These are phyloP conservation scores for Psilopsiagon aurifrons DNA, from an alignment of 2,113 vertebrate genomes.

Conservation along the genomic window DNA sequence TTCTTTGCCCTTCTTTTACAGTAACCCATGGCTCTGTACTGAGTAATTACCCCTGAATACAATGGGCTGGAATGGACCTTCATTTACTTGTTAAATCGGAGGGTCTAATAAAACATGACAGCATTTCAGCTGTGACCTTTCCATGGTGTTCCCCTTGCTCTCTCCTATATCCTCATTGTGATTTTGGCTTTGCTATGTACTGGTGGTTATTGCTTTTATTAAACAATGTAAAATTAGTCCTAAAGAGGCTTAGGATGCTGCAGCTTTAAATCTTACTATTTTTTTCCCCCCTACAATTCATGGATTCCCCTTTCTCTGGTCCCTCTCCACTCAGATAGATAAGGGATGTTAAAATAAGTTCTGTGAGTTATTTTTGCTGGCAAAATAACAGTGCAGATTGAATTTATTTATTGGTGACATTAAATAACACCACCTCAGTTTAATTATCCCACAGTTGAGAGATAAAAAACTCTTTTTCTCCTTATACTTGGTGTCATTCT, in stretches of 20 bases:
- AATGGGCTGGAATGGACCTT: slow-evolving; percentile 85
- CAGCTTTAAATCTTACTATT: neutral
- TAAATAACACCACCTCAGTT: neutral
- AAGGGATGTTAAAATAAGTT: neutral
- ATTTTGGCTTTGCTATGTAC: slow-evolving; percentile 33
- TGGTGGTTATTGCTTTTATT: slow-evolving; percentile 41
- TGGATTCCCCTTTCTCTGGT: neutral
- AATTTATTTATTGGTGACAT: slow-evolving; percentile 37
- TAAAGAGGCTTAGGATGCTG: slow-evolving; percentile 32
- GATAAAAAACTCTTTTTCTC: neutral
- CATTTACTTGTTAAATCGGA: slow-evolving; percentile 81
- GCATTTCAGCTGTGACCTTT: slow-evolving; percentile 67
- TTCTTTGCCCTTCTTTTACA: slow-evolving; percentile 94
- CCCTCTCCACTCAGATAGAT: neutral
- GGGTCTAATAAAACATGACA: slow-evolving; percentile 77
- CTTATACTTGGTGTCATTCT: neutral
- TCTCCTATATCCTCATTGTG: slow-evolving; percentile 31
- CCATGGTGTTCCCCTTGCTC: slow-evolving; percentile 40
- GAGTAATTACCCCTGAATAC: slow-evolving; percentile 88
- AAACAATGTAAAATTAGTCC: slow-evolving; percentile 32
- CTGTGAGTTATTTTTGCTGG: slow-evolving; percentile 52
- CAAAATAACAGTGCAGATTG: neutral
- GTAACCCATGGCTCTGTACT: slow-evolving; percentile 99
- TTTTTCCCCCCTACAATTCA: neutral
- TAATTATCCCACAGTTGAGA: neutral